Base-by-base conservation (phyloP, 2,888 invertebrate genomes). In the Cyaniris semiargus region DNA sequence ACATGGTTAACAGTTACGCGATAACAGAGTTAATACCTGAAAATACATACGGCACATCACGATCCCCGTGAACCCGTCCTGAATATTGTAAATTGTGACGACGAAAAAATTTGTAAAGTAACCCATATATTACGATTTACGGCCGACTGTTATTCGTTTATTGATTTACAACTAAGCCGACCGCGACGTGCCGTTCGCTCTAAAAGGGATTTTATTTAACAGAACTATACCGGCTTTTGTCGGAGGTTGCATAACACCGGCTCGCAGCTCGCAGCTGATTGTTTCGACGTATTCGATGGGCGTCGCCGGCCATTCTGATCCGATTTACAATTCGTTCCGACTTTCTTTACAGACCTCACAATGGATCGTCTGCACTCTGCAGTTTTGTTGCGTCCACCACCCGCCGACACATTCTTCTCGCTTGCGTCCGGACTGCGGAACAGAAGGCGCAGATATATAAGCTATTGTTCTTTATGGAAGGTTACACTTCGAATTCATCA, bases 271-370 rank as follows among this genome's bases (percentile, higher is more conserved):
- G 81, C 83, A 84, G 81, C 85, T 88, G 85, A 92, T 93, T 93
- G 92, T 93, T 92, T 92, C 88, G 88, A 85, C 83, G 84, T 83
- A 86, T 85, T 85, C 85, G 87, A 87, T 90, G 89, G 92, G 91
- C 90, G 91, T 89, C 89, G 85, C 89, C 87, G 85, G 86, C 84
- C 84, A 85, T 82, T 86, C 83, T 90, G 89, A 90, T 92, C 89
- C 86, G 87, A 90, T 92, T 91, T 90, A 89, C 87, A 88, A 93
- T 93, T 93, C 89, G 92, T 93, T 91, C 88, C 90, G 86, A 88
- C 89, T 90, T 91, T 91, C 90, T 89, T 91, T 88, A 84, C 86
- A 86, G 82, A 82, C 79, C 82, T 81, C 84, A 90, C 89, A 89
- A 90, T 87, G 83, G 86, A 79, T 81, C 81, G 82, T 81, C 82